Percentiles rank a stretch among this genome's conserved stretches.
These are phyloP conservation scores for Tipula helvola DNA, from an alignment of 2,888 invertebrate species.

Conservation along the genomic window DNA sequence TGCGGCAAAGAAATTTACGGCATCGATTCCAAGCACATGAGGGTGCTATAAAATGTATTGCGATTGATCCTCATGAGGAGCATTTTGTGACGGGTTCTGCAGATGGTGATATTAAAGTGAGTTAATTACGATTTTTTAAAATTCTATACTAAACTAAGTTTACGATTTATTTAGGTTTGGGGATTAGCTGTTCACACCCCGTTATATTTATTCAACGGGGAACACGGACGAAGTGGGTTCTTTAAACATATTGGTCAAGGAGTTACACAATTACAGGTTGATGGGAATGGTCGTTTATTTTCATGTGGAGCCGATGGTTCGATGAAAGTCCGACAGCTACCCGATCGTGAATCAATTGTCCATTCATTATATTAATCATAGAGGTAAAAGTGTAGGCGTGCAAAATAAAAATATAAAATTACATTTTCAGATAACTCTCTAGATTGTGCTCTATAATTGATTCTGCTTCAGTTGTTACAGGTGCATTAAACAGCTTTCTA, in stretches of 20 bases:
- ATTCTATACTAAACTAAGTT: slow-evolving; percentile 9
- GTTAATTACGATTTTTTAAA: not conserved
- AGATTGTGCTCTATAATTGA: too few relatives aligned
- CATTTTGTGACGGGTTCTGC: slow-evolving; percentile 92
- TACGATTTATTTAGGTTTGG: slow-evolving; percentile 61
- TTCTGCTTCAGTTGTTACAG: too few relatives aligned
- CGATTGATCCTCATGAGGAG: slow-evolving; percentile 89
- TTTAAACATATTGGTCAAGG: slow-evolving; percentile 96
- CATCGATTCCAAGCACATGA: slow-evolving; percentile 82
- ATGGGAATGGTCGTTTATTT: slow-evolving; percentile 78
- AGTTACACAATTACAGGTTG: slow-evolving; percentile 89
- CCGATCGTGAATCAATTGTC: slow-evolving; percentile 58
- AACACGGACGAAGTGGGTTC: slow-evolving; percentile 92
- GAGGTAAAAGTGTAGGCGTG: not conserved
- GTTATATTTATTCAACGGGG: slow-evolving; percentile 78
- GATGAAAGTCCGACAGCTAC: slow-evolving; percentile 90
- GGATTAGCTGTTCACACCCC: slow-evolving; percentile 77
- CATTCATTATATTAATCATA: slow-evolving; percentile 40
- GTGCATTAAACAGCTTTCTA: too few relatives aligned
- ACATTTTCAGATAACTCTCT: too few relatives aligned
- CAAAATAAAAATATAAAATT: too few relatives aligned
- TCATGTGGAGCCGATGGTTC: slow-evolving; percentile 99
- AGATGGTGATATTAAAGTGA: slow-evolving; percentile 83
- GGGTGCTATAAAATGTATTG: slow-evolving; percentile 85
- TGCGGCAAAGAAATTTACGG: slow-evolving; percentile 75